Base-by-base conservation (phyloP, 2,113 vertebrate genomes). In the Mungos mungo region DNA sequence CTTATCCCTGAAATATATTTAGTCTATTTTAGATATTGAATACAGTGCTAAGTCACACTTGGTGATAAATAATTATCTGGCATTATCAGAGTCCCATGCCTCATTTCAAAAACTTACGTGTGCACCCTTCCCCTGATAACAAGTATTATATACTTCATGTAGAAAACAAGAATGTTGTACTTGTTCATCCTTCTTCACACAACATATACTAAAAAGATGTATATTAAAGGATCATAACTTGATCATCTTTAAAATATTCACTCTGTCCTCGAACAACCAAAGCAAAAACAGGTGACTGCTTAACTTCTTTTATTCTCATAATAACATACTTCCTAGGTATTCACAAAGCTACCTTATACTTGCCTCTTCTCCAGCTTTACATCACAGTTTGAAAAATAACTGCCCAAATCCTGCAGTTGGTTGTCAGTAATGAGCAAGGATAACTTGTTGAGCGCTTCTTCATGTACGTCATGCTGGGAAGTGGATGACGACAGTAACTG, bases 221-320 rank as follows among this genome's bases (percentile, higher is more conserved):
- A 14, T 79, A 68, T 60, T 69, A 93, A 95, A 41, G 52, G n/a
- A 13, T 65, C 50, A 77, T 71, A 85, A 79, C 13, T 66, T 72
- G 35, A 89, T 79, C 27, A 54, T 41, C 66, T 97, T 95, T 95
- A 65, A 79, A 93, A 92, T 88, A 83, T 33, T 90, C 65, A 74
- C 15, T n/a, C 16, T 90, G 68, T 93, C 35, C 68, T 93, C 93
- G 7, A 90, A 89, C 45, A 93, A 87, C 41, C 27, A 41, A 82
- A 94, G 54, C 29, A 96, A 91, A 88, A 95, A 71, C 6, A 93
- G 33, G 60, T 87, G 68, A 71, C 72, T 68, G 18, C 52, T 83
- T 14, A 76, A 69, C 12, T 93, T 93, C 27, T 93, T 95, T 74
- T 68, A 82, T 83, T 95, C 66, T 87, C 80, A 8, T 71, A 94